Conservation (phyloP, 2,888 invertebrate genomes). For the Scaptomyza caliginosa region DNA sequence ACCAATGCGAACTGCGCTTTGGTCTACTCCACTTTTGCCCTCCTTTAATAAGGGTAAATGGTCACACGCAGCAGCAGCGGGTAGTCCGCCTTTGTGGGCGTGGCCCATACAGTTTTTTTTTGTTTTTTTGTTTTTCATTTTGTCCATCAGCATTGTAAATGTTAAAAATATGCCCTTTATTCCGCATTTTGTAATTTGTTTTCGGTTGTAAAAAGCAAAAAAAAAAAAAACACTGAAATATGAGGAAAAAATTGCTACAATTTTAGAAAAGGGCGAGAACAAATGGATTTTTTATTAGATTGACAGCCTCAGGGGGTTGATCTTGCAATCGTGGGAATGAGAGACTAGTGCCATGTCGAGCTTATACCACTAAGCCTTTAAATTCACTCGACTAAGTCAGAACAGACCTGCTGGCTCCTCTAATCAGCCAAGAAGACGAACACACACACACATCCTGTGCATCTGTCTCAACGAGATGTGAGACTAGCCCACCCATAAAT, state of each 20-base stretch:
- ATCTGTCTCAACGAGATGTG: conserved; percentile 10
- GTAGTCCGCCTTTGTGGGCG: conserved; percentile 52
- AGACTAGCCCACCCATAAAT: conserved; percentile 65
- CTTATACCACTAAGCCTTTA: conserved; percentile 32
- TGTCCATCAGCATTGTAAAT: conserved; percentile 73
- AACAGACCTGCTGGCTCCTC: conserved; percentile 34
- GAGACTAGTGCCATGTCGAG: background rate
- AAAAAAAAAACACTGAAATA: conserved; percentile 55
- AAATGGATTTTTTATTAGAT: conserved; percentile 73
- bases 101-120: conserved; percentile 38
- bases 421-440: conserved; percentile 33
- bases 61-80: conserved; percentile 59
- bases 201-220: conserved; percentile 57
- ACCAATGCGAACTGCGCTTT: conserved; percentile 47
- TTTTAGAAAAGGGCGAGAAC: conserved; percentile 32
- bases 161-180: conserved; percentile 75
- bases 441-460: background rate
- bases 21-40: background rate
- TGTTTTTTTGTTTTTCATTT: conserved; percentile 23
- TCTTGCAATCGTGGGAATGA: conserved; percentile 43
- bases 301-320: conserved; percentile 46
- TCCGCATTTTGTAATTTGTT: conserved; percentile 73
- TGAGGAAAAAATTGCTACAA: conserved; percentile 74
- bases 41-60: conserved; percentile 72
- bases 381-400: conserved; percentile 33